Evolutionary conservation across 2,888 invertebrate genomes (phyloP).

Genomic region (Phyto melanocephala): DNA sequence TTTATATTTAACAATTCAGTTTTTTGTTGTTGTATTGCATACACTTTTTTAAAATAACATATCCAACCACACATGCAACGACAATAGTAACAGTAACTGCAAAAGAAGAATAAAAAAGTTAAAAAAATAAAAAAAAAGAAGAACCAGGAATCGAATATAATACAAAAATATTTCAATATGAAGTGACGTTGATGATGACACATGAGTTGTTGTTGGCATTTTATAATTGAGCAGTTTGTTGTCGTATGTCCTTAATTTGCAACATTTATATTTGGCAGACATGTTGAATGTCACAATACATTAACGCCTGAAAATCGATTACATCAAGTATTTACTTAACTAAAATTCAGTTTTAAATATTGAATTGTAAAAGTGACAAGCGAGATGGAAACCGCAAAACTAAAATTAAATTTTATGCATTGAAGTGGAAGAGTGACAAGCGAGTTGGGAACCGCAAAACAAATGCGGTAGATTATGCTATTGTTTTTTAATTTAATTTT

Average conservation of each 20-base stretch:
- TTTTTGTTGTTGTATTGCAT: background rate
- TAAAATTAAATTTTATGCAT: too few relatives aligned
- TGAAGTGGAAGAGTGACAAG: too few relatives aligned
- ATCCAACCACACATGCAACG: background rate
- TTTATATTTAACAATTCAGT: slow-evolving; percentile 2
- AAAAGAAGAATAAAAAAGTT: background rate
- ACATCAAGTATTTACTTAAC: too few relatives aligned
- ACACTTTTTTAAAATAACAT: background rate
- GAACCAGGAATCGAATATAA: background rate
- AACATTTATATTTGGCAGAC: slow-evolving; percentile 14
- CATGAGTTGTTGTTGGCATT: slow-evolving; percentile 55
- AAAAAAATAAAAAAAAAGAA: background rate
- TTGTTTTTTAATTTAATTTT: too few relatives aligned
- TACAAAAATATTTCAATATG: slow-evolving; percentile 43
- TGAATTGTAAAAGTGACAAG: too few relatives aligned
- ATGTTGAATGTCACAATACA: background rate
- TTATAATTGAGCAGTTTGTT: slow-evolving; percentile 51
- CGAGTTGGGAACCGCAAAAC: too few relatives aligned
- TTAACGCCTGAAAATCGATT: background rate
- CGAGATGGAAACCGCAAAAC: too few relatives aligned
- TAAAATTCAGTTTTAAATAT: too few relatives aligned
- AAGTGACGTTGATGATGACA: slow-evolving; percentile 57
- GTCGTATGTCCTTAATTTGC: slow-evolving; percentile 30
- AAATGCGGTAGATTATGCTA: too few relatives aligned
- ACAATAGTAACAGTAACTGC: background rate